Evolutionary conservation across 1,140 invertebrate genomes (phyloP).

Genomic region (Neodiprion pinetum): DNA sequence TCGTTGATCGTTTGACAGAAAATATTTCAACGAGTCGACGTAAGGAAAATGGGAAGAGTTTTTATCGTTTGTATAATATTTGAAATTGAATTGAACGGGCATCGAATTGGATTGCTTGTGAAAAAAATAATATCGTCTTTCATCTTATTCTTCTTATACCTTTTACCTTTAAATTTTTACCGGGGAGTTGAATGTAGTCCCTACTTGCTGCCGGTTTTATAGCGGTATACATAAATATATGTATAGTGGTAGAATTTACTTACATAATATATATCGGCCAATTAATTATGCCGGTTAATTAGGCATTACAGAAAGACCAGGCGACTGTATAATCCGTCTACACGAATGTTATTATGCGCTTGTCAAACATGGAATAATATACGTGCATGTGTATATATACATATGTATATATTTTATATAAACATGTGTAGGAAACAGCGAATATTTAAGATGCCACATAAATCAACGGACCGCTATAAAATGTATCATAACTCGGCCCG

Average conservation of each 20-base stretch:
- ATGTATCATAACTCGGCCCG: too few species aligned
- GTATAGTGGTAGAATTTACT: too few species aligned
- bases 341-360: neutral
- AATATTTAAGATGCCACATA: neutral
- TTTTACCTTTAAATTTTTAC: too few species aligned
- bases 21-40: too few species aligned
- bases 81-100: neutral
- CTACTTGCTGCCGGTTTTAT: too few species aligned
- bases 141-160: neutral
- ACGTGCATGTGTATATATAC: neutral
- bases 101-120: neutral
- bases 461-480: too few species aligned
- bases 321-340: neutral
- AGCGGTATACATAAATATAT: too few species aligned
- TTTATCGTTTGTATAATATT: too few species aligned
- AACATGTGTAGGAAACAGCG: neutral
- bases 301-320: neutral
- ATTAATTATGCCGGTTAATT: neutral
- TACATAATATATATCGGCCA: neutral
- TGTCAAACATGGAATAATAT: neutral
- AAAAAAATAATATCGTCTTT: neutral
- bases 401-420: neutral
- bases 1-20: too few species aligned
- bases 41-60: too few species aligned
- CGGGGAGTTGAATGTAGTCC: too few species aligned